Percentiles rank a stretch among this genome's conserved stretches.
Evolutionary conservation across 2,888 invertebrate genomes (phyloP).

Genomic region (Lapara coniferarum): DNA sequence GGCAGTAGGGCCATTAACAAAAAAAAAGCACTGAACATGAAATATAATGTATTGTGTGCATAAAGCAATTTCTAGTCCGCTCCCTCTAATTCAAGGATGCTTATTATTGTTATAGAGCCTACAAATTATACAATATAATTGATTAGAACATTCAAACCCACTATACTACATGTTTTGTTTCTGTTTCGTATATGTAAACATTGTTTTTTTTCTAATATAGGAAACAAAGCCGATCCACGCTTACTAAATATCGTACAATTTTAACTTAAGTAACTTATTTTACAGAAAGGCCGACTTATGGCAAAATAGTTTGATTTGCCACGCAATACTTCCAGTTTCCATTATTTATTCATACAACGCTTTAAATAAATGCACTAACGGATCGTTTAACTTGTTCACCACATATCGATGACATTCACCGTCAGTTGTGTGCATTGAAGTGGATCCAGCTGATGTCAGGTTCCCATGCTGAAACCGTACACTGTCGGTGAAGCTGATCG

Average conservation of each 20-base stretch:
- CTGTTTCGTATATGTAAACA: too few species aligned
- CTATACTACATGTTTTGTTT: too few species aligned
- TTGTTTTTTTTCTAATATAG: too few species aligned
- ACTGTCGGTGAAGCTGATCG: slow-evolving; percentile 35
- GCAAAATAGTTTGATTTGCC: too few species aligned
- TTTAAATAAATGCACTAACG: slow-evolving; percentile 16
- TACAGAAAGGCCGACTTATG: too few species aligned
- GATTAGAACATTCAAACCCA: too few species aligned
- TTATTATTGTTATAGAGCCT: too few species aligned
- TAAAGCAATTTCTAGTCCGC: neutral
- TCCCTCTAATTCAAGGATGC: neutral
- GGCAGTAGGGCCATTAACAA: too few species aligned
- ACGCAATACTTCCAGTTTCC: too few species aligned
- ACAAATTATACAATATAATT: slow-evolving; percentile 21
- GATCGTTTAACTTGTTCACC: slow-evolving; percentile 13
- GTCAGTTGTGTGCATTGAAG: slow-evolving; percentile 35
- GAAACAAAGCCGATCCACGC: too few species aligned
- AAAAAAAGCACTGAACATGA: neutral
- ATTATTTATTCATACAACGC: neutral
- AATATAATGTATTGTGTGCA: neutral
- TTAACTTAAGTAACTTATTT: too few species aligned
- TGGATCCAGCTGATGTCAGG: slow-evolving; percentile 37
- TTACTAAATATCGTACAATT: too few species aligned
- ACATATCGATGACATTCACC: slow-evolving; percentile 27
- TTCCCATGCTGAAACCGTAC: slow-evolving; percentile 43